Evolutionary conservation across 1,140 invertebrate species (phyloP).

Genomic region (Nephila pilipes): DNA sequence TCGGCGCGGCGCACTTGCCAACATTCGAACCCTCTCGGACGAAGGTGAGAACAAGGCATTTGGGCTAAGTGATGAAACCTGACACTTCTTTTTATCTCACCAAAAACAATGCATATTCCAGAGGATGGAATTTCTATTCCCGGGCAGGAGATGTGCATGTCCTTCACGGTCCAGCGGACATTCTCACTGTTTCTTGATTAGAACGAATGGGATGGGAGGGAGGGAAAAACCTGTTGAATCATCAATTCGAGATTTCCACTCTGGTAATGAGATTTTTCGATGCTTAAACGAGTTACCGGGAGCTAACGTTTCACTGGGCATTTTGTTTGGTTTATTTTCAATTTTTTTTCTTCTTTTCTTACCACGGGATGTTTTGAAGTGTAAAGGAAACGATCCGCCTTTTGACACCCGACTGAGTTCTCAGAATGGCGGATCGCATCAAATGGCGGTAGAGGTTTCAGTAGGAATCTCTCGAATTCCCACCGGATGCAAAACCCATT

Average conservation of each 20-base stretch:
- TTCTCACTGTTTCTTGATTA: conserved; percentile 42
- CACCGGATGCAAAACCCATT: too few species aligned
- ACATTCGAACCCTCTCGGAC: neutral
- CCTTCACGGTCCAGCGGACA: conserved; percentile 59
- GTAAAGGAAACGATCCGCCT: neutral
- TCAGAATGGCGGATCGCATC: neutral
- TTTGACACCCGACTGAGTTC: neutral
- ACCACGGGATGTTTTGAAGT: neutral
- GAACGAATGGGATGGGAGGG: too few species aligned
- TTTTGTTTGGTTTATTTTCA: neutral
- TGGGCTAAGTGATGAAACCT: conserved; percentile 13
- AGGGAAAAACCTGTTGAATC: conserved; percentile 40
- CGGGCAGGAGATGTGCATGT: conserved; percentile 9
- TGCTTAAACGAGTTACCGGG: conserved; percentile 6
- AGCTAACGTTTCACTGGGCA: conserved; percentile 1
- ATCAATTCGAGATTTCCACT: conserved; percentile 32
- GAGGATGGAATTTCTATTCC: conserved; percentile 59
- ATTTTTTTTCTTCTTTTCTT: neutral
- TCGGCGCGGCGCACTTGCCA: neutral
- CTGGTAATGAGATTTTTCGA: conserved; percentile 13
- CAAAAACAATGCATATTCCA: neutral
- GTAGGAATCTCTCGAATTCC: neutral
- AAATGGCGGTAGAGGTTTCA: neutral
- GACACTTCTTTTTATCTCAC: neutral
- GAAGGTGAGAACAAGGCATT: neutral